A percentile compares a stretch with the other conserved stretches of the same genome.
Conservation (phyloP, 2,113 vertebrate species). For the Pomatorhinus ruficollis region DNA sequence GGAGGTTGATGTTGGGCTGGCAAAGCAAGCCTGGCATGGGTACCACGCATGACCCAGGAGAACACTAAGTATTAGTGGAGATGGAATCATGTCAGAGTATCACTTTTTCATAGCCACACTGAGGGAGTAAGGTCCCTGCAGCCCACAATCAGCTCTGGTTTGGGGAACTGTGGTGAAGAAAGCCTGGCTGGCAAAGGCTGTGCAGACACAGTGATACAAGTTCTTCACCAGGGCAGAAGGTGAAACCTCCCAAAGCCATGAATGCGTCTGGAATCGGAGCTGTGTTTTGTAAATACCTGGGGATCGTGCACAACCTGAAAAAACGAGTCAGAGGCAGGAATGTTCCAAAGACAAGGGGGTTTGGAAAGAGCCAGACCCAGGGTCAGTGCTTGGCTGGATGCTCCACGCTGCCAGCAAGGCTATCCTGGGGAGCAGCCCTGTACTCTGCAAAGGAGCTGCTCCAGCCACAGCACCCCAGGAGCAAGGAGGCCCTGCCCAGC, state of each 20-base stretch:
- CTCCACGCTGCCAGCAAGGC: background rate
- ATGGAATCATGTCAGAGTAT: background rate
- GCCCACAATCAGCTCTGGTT: background rate
- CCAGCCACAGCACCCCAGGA: background rate
- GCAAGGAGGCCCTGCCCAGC: background rate
- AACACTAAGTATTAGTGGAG: background rate
- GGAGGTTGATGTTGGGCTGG: background rate
- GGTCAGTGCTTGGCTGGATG: background rate
- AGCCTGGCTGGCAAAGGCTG: background rate
- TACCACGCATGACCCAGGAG: accelerated
- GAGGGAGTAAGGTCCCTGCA: background rate
- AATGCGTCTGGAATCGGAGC: accelerated
- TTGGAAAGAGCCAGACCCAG: background rate
- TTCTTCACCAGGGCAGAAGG: background rate
- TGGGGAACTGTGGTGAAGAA: accelerated
- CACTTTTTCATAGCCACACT: accelerated
- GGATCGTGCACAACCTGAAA: background rate
- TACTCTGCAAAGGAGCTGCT: background rate
- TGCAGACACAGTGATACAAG: accelerated
- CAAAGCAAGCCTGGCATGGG: background rate
- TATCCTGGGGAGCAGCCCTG: background rate
- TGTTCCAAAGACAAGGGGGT: accelerated
- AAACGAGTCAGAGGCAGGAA: background rate
- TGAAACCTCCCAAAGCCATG: background rate
- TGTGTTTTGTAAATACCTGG: background rate